Evolutionary conservation across 1,140 invertebrate genomes (phyloP).

Genomic region (Hyles euphorbiae): DNA sequence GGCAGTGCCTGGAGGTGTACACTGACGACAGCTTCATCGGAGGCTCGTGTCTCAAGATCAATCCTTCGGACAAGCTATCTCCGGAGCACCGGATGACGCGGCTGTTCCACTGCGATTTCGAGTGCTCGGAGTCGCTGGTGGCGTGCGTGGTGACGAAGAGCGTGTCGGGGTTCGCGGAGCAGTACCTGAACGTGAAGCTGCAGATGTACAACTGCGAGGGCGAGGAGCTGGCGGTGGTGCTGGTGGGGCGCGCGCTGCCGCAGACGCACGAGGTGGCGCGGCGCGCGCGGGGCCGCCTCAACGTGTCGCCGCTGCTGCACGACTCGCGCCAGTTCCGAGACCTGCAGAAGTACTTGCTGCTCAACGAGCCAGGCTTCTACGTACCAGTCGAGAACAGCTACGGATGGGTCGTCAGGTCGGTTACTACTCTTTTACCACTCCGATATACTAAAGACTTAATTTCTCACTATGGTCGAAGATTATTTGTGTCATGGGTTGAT

Average conservation of each 20-base stretch:
- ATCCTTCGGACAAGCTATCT: constrained; percentile 37
- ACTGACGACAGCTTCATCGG: constrained; percentile 53
- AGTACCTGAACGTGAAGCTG: constrained; percentile 45
- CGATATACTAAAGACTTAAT: neutral
- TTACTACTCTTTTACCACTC: neutral
- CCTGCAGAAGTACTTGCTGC: constrained; percentile 51
- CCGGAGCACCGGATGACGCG: constrained; percentile 32
- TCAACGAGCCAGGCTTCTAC: constrained; percentile 57
- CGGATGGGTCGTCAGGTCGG: constrained; percentile 61
- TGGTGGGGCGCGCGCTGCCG: constrained; percentile 31
- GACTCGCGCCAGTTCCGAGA: constrained; percentile 27
- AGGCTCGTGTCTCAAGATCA: constrained; percentile 50
- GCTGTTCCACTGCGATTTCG: constrained; percentile 57
- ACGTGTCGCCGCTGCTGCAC: constrained; percentile 27
- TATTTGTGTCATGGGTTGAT: too few species aligned
- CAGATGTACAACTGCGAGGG: constrained; percentile 13
- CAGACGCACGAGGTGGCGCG: neutral
- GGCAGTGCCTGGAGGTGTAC: constrained; percentile 48
- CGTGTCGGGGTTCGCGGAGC: constrained; percentile 25
- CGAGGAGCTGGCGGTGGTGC: constrained; percentile 22
- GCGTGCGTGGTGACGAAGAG: constrained; percentile 55
- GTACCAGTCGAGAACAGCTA: constrained; percentile 50
- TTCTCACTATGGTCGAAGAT: too few species aligned
- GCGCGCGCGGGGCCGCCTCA: constrained; percentile 2
- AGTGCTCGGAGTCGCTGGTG: constrained; percentile 29